Evolutionary conservation across 2,888 invertebrate species (phyloP), one percentile per base, ranked within the genome.

Genomic region (Philereme vetulata): DNA sequence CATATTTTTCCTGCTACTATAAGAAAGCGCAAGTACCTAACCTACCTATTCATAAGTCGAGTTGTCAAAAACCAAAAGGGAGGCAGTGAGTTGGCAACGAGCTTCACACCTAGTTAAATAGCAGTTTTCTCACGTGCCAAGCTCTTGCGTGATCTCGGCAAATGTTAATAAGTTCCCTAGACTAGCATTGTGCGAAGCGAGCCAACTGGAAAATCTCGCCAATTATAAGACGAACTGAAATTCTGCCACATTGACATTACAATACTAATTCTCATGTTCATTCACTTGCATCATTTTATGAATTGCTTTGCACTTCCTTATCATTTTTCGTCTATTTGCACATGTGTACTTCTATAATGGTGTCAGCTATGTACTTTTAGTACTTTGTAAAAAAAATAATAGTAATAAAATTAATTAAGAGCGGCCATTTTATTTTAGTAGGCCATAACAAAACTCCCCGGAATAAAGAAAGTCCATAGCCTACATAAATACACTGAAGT

Each of bases 101-200:
- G 56, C 55, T 56, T 58, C 54, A 48, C 51, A 62, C 56, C 47
- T 54, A 51, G 57, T 50, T 57, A 54, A 57, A 62, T 62, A 55
- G 51, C 51, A 56, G 61, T 62, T 57, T 71, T 70, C 71, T 70
- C 70, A 72, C 68, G 67, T 67, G 63, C 57, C 51, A 48, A 34
- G 51, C 57, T 62, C 57, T 67, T 70, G 69, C 72, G 69, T 71
- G 70, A 65, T 70, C 58, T 60, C 53, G 48, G 72, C 74, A 81
- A 83, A 85, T 84, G 82, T 78, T 84, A 84, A 80, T 73, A 72
- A 78, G 83, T 86, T 87, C 85, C 82, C 85, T 72, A 69, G 77
- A 70, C 80, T 85, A 84, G 82, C 66, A 70, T 70, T 70, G 67
- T 70, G 79, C 58, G 55, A 40, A 51, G 51, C 58, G 58, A 62